Evolutionary conservation across 2,113 vertebrate species (phyloP).

Genomic region (Otocyon megalotis): DNA sequence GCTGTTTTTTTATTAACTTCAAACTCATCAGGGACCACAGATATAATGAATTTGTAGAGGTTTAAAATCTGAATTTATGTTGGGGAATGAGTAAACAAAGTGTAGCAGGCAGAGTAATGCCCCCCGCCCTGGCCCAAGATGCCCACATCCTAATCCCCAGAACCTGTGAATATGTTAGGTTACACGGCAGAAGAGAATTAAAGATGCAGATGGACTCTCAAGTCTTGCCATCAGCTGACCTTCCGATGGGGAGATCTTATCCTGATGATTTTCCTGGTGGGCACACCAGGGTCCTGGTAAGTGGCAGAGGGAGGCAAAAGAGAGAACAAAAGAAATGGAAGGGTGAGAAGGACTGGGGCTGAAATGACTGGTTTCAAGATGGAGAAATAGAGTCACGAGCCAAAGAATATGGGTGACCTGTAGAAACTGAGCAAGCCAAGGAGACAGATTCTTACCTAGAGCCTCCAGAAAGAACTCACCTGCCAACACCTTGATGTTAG

Average conservation of each 20-base stretch:
- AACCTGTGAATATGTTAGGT: background rate
- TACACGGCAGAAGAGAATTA: background rate
- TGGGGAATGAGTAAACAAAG: background rate
- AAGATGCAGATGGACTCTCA: background rate
- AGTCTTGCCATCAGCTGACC: background rate
- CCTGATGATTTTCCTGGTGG: background rate
- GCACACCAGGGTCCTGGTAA: background rate
- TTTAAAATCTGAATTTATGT: slow-evolving; percentile 12
- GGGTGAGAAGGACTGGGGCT: background rate
- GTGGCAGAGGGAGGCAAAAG: background rate
- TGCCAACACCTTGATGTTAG: background rate
- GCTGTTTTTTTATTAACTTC: background rate
- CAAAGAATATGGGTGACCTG: background rate
- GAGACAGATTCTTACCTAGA: background rate
- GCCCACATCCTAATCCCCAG: background rate
- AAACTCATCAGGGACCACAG: background rate
- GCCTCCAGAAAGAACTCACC: background rate
- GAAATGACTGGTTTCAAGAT: background rate
- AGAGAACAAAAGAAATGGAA: background rate
- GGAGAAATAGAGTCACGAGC: background rate
- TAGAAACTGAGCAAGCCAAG: background rate
- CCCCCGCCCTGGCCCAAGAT: background rate
- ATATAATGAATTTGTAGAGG: background rate
- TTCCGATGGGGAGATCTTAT: background rate
- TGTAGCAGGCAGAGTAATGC: background rate